Percentiles rank a stretch among this genome's conserved stretches.
These are phyloP conservation scores for Montipora efflorescens DNA, from an alignment of 64 coral and sea anemone genomes.

Conservation along the genomic window DNA sequence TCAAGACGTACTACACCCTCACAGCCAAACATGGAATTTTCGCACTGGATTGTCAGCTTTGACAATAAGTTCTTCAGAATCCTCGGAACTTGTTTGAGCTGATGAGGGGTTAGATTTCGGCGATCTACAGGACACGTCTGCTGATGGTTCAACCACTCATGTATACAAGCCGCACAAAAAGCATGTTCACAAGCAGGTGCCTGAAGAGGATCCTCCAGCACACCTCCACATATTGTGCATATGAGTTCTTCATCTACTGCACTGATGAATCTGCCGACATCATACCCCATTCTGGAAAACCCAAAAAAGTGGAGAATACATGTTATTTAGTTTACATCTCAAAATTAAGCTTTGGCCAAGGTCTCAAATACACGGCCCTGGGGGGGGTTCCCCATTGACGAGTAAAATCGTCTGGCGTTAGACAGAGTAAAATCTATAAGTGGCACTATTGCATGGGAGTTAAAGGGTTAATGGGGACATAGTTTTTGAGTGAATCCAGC, in stretches of 20 bases:
- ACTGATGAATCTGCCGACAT: conserved; percentile 79
- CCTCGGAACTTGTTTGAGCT: conserved; percentile 94
- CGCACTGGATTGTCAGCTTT: conserved; percentile 87
- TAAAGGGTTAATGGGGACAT: too few species aligned
- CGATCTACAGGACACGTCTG: conserved; percentile 85
- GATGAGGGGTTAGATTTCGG: conserved; percentile 76
- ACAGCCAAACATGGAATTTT: conserved; percentile 89
- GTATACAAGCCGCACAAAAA: conserved; percentile 95
- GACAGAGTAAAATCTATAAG: too few species aligned
- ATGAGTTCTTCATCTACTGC: conserved; percentile 89
- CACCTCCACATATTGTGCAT: conserved; percentile 86
- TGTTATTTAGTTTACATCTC: neutral
- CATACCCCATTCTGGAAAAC: conserved; percentile 79
- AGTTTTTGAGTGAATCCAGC: too few species aligned
- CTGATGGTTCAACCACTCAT: conserved; percentile 94
- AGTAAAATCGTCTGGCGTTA: too few species aligned
- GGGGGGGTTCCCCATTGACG: too few species aligned
- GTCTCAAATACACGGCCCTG: too few species aligned
- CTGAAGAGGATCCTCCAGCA: conserved; percentile 88
- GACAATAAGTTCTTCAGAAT: conserved; percentile 89
- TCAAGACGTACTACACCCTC: conserved; percentile 84
- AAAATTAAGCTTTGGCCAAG: too few species aligned
- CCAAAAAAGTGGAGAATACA: neutral
- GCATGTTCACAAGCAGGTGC: conserved; percentile 90
- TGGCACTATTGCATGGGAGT: too few species aligned